Conservation (phyloP, 2,888 invertebrate species). For the Iselma pallidipennis region DNA sequence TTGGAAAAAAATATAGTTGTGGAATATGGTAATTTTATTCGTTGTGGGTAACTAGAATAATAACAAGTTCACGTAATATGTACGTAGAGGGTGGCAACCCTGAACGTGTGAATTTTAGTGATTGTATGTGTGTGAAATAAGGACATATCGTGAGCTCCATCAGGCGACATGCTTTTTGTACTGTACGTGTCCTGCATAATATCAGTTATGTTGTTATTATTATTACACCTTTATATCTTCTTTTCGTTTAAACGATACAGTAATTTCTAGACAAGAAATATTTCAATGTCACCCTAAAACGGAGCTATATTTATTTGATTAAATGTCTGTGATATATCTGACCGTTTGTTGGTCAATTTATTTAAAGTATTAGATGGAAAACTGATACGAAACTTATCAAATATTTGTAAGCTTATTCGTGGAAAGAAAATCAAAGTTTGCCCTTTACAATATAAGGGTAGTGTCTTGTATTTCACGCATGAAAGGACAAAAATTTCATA, state of each 20-base stretch:
- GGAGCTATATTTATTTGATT: not conserved
- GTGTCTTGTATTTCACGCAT: conserved; percentile 48
- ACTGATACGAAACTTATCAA: conserved; percentile 5
- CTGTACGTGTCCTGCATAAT: conserved; percentile 22
- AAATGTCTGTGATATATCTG: not conserved
- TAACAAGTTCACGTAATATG: conserved; percentile 24
- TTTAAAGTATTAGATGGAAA: not conserved
- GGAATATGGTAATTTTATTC: conserved; percentile 23
- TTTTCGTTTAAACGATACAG: conserved; percentile 8
- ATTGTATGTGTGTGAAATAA: conserved; percentile 34
- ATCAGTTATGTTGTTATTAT: conserved; percentile 8
- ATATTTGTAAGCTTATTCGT: conserved; percentile 4
- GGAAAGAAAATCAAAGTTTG: conserved; percentile 22
- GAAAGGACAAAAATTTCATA: conserved; percentile 52
- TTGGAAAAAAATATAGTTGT: conserved; percentile 7
- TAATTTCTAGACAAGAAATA: conserved; percentile 1
- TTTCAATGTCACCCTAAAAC: not conserved
- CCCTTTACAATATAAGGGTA: conserved; percentile 21
- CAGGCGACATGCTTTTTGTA: conserved; percentile 34
- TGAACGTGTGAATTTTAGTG: conserved; percentile 25
- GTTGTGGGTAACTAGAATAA: conserved; percentile 19
- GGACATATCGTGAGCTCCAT: conserved; percentile 35
- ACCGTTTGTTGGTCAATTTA: not conserved
- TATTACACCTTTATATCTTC: not conserved
- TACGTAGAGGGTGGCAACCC: conserved; percentile 2